These are phyloP conservation scores for Drosophila rufa DNA, from an alignment of 1,140 invertebrate genomes.

Conservation along the genomic window DNA sequence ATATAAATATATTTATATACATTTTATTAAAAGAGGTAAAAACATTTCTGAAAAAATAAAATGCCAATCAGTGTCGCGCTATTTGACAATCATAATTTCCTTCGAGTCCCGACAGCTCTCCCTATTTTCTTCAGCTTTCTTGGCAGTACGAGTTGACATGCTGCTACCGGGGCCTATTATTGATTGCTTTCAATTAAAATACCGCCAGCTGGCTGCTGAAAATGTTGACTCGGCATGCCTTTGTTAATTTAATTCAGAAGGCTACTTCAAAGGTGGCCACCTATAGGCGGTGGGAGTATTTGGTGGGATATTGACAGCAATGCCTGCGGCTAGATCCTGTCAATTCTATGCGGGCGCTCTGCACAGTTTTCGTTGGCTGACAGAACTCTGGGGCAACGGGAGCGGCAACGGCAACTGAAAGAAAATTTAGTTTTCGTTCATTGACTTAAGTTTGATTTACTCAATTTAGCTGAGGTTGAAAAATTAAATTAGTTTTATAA, in stretches of 20 bases:
- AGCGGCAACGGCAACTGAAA: not conserved
- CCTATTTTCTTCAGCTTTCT: not conserved
- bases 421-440: constrained; percentile 17
- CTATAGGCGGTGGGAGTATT: constrained; percentile 9
- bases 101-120: constrained; percentile 1
- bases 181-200: constrained; percentile 83
- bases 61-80: not conserved
- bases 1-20: too few species aligned
- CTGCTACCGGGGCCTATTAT: constrained; percentile 37
- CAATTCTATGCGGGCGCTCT: constrained; percentile 53
- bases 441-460: too few species aligned
- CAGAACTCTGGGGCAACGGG: constrained; percentile 21
- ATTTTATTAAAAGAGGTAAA: too few species aligned
- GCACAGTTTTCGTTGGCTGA: constrained; percentile 45
- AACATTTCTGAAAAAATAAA: not conserved
- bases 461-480: too few species aligned
- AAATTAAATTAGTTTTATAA: too few species aligned
- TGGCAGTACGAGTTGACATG: constrained; percentile 6
- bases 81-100: constrained; percentile 20
- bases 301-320: constrained; percentile 30
- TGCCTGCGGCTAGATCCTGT: constrained; percentile 53
- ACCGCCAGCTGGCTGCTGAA: constrained; percentile 60
- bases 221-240: constrained; percentile 69
- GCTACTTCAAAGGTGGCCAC: constrained; percentile 74
- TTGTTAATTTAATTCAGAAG: constrained; percentile 75